Evolutionary conservation across 2,797 vertebrate species (phyloP).

Genomic region (Podarcis lilfordi): DNA sequence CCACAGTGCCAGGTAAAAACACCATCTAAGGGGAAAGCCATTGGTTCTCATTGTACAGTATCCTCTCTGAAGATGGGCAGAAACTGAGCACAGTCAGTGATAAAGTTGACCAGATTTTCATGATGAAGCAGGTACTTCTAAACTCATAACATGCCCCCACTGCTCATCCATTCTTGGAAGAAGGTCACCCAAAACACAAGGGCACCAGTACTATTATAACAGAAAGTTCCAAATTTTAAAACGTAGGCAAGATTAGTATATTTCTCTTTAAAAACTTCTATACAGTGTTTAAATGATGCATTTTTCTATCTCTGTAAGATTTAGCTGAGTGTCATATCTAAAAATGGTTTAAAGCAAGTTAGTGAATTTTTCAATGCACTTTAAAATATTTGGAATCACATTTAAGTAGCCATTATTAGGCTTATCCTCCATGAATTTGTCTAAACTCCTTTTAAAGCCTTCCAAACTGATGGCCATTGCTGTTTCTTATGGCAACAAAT

Average conservation of each 20-base stretch:
- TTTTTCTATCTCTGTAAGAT: slow-evolving; percentile 19
- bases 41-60: background rate
- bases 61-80: background rate
- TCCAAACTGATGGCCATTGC: no score
- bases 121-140: background rate
- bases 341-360: slow-evolving; percentile 44
- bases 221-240: background rate
- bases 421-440: no score
- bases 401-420: background rate
- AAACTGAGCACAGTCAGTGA: background rate
- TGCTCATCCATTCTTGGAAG: background rate
- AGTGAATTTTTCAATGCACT: slow-evolving; percentile 46
- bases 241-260: background rate
- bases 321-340: slow-evolving; percentile 14
- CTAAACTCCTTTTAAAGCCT: no score
- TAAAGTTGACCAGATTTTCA: background rate
- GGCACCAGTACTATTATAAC: background rate
- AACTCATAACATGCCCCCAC: background rate
- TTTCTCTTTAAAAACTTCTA: background rate
- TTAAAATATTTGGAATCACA: background rate
- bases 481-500: no score
- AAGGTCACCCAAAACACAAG: background rate
- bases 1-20: background rate
- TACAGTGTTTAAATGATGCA: background rate
- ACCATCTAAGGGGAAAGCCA: background rate